These are phyloP conservation scores for Monochamus alternatus DNA, from an alignment of 2,888 invertebrate species.

Conservation along the genomic window DNA sequence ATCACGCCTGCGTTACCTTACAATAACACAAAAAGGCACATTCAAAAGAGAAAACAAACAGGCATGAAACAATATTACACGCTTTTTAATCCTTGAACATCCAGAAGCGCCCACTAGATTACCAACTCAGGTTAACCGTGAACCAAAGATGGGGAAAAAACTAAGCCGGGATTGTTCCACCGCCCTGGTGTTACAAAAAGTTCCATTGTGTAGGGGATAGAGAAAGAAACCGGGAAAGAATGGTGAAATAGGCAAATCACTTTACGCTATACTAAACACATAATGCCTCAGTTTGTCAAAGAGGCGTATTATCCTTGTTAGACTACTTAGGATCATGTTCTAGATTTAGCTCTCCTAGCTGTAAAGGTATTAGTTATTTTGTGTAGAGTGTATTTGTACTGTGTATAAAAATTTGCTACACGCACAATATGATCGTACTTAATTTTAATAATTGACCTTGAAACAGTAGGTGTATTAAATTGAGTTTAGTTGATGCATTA, in stretches of 20 bases:
- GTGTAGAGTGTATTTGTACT: background rate
- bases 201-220: conserved; percentile 43
- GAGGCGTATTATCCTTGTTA: conserved; percentile 48
- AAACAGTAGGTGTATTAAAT: too few relatives aligned
- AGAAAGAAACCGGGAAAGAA: conserved; percentile 54
- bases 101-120: conserved; percentile 39
- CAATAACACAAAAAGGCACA: conserved; percentile 46
- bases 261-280: conserved; percentile 61
- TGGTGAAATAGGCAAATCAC: conserved; percentile 62
- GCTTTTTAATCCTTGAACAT: conserved; percentile 62
- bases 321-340: conserved; percentile 49
- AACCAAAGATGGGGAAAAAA: conserved; percentile 50
- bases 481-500: too few relatives aligned
- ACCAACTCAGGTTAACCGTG: conserved; percentile 54
- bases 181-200: conserved; percentile 50
- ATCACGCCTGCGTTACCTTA: conserved; percentile 32
- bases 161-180: conserved; percentile 53
- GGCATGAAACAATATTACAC: conserved; percentile 67
- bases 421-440: too few relatives aligned
- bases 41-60: conserved; percentile 60
- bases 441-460: too few relatives aligned
- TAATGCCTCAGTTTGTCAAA: conserved; percentile 50
- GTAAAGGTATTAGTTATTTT: conserved; percentile 20
- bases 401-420: background rate
- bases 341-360: conserved; percentile 40